phyloP scores from a whole-genome alignment of 1,140 invertebrate genomes.

The Oedothorax gibbosus region DNA sequence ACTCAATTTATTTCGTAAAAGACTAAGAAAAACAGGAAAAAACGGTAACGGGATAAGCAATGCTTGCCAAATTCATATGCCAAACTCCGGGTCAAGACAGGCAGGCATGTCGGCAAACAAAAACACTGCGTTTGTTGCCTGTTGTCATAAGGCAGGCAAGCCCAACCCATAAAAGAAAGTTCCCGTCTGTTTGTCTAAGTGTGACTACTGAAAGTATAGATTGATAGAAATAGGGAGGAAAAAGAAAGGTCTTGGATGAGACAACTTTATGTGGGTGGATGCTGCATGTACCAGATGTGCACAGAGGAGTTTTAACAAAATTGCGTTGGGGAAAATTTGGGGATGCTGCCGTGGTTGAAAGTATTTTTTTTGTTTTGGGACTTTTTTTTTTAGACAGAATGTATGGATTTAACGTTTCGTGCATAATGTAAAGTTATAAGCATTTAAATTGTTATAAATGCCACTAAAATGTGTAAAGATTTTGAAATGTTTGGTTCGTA shows the following conservation, averaged over 20 bases:
- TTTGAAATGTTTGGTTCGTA: no score
- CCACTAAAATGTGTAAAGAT: no score
- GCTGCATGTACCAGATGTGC: no score
- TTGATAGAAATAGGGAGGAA: conserved; percentile 6
- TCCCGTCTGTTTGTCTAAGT: conserved; percentile 50
- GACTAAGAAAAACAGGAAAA: background rate
- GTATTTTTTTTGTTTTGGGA: no score
- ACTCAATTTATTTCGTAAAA: conserved; percentile 29
- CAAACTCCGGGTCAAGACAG: conserved; percentile 28
- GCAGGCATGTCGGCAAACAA: conserved; percentile 41
- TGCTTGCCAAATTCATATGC: conserved; percentile 36
- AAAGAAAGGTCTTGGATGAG: background rate
- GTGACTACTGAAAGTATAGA: conserved; percentile 18
- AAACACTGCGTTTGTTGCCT: conserved; percentile 30
- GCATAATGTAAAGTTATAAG: no score
- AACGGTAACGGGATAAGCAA: background rate
- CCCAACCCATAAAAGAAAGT: conserved; percentile 33
- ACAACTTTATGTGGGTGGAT: background rate
- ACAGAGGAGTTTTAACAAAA: no score
- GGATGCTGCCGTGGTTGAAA: no score
- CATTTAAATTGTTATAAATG: no score
- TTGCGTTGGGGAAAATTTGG: no score
- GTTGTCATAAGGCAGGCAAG: conserved; percentile 28
- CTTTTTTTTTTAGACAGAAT: no score
- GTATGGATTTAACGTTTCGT: no score